A percentile compares a stretch with the other conserved stretches of the same genome.
These are phyloP conservation scores for Sebastes wilsoni DNA, from an alignment of 2,797 vertebrate genomes.

Conservation along the genomic window DNA sequence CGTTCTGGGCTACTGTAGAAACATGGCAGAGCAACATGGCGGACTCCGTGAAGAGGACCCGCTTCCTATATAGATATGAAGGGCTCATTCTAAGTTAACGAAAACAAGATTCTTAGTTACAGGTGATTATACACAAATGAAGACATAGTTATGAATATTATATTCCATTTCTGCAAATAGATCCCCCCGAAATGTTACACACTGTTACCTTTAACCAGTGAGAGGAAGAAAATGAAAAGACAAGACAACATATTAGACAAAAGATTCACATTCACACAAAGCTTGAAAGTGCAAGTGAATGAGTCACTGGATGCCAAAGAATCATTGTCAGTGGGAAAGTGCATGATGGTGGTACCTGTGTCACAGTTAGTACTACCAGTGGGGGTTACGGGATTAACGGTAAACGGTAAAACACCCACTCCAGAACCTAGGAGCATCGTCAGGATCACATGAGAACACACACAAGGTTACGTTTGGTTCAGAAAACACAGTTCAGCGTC, in stretches of 20 bases:
- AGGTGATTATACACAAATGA: too few relatives aligned
- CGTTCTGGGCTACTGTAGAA: too few relatives aligned
- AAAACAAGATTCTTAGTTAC: too few relatives aligned
- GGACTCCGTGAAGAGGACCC: too few relatives aligned
- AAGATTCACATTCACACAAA: slow-evolving; percentile 38
- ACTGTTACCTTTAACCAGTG: neutral
- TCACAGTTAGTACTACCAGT: slow-evolving; percentile 99
- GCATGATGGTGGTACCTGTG: slow-evolving; percentile 89
- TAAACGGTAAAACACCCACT: slow-evolving; percentile 95
- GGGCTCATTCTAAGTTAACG: too few relatives aligned
- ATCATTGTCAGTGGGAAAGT: slow-evolving; percentile 45
- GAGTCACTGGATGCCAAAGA: slow-evolving; percentile 42
- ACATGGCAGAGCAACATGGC: too few relatives aligned
- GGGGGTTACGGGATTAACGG: slow-evolving; percentile 93
- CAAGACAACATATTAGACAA: slow-evolving; percentile 15
- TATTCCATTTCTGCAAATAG: too few relatives aligned
- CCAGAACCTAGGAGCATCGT: slow-evolving; percentile 91
- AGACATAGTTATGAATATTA: too few relatives aligned
- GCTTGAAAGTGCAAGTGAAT: slow-evolving; percentile 26
- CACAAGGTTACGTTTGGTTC: slow-evolving; percentile 69
- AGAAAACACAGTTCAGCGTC: slow-evolving; percentile 56
- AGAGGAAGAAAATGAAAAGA: slow-evolving; percentile 8
- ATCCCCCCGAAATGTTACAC: too few relatives aligned
- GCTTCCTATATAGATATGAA: too few relatives aligned
- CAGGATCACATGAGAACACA: slow-evolving; percentile 69